These are phyloP conservation scores for Masnerella sp. DNA, from an alignment of 2,888 invertebrate genomes.

Conservation along the genomic window DNA sequence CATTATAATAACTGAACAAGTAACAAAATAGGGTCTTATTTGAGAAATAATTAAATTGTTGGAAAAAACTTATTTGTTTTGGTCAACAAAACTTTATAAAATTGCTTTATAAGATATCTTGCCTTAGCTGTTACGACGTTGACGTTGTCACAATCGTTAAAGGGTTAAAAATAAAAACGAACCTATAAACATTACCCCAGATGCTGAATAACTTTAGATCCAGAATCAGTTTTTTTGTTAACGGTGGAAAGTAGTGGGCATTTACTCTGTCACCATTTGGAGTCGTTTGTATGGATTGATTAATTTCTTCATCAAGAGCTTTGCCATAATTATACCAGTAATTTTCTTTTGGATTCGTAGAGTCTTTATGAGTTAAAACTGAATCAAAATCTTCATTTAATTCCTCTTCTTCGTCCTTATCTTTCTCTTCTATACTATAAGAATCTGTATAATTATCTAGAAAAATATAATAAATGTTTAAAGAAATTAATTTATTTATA, in stretches of 20 bases:
- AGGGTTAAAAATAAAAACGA: too few relatives aligned
- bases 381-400: not conserved
- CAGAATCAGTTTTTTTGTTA: not conserved
- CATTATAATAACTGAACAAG: too few relatives aligned
- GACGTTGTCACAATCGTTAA: too few relatives aligned
- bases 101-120: too few relatives aligned
- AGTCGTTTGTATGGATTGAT: not conserved
- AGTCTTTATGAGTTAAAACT: not conserved
- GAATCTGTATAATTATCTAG: not conserved
- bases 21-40: too few relatives aligned
- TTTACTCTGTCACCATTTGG: conserved; percentile 8
- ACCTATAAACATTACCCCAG: conserved; percentile 6
- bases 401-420: not conserved
- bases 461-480: not conserved
- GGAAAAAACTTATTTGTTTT: too few relatives aligned
- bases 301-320: not conserved
- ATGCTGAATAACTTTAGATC: conserved; percentile 1
- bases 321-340: not conserved
- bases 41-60: too few relatives aligned
- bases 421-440: not conserved
- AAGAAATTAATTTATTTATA: too few relatives aligned
- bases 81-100: too few relatives aligned
- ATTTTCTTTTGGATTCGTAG: not conserved
- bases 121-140: too few relatives aligned
- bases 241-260: conserved; percentile 3